Evolutionary conservation across 2,113 vertebrate species (phyloP).

Genomic region (Bathybates hornii): DNA sequence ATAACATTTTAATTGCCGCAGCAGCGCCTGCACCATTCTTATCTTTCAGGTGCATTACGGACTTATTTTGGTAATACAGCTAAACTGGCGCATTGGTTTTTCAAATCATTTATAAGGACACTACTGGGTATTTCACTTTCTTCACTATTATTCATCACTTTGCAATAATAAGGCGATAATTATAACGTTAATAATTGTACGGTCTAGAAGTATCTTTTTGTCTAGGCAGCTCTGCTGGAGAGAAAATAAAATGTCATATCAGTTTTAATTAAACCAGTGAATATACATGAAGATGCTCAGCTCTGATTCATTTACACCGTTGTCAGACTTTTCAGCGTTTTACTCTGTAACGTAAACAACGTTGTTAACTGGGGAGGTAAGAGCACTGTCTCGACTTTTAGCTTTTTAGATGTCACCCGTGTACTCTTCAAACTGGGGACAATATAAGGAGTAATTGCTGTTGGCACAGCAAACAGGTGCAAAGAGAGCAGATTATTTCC

Average conservation of each 20-base stretch:
- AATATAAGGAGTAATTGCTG: not conserved
- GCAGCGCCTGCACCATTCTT: not conserved
- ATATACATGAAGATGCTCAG: not conserved
- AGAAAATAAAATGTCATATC: not conserved
- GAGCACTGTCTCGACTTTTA: not conserved
- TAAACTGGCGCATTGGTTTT: not conserved
- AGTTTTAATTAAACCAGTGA: not conserved
- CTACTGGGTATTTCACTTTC: not conserved
- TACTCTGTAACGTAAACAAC: not conserved
- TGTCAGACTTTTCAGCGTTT: not conserved
- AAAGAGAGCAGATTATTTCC: conserved; percentile 12
- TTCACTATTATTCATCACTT: not conserved
- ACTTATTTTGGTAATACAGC: not conserved
- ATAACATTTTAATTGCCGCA: not conserved
- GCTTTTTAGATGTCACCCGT: not conserved
- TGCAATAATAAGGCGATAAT: not conserved
- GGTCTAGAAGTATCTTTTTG: not conserved
- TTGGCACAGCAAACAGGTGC: conserved; percentile 16
- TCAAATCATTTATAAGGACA: not conserved
- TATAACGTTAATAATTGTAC: not conserved
- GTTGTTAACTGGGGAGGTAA: not conserved
- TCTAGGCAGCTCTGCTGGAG: not conserved
- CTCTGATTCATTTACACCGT: not conserved
- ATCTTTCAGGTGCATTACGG: not conserved
- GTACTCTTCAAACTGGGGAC: not conserved